These are phyloP conservation scores for Plagodis pulveraria DNA, from an alignment of 2,888 invertebrate genomes.

Conservation along the genomic window DNA sequence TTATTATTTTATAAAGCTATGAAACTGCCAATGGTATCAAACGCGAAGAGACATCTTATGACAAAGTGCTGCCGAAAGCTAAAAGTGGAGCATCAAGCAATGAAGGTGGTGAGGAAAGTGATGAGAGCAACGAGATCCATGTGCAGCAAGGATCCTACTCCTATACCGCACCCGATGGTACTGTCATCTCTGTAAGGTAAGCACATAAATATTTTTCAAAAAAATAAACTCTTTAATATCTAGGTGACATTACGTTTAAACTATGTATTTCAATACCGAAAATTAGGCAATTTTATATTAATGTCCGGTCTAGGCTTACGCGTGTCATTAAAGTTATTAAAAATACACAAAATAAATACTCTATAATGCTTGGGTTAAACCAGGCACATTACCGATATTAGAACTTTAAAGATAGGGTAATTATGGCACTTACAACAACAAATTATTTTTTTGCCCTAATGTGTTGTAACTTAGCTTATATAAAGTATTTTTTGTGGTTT, in stretches of 20 bases:
- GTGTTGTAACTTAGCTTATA: too few species aligned
- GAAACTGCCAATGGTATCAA: conserved; percentile 92
- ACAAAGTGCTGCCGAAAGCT: conserved; percentile 85
- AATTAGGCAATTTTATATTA: not conserved
- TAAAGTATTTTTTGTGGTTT: too few species aligned
- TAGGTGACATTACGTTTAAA: conserved; percentile 2
- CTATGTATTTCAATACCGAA: not conserved
- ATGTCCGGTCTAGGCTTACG: too few species aligned
- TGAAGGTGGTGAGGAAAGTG: conserved; percentile 82
- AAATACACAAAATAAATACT: too few species aligned
- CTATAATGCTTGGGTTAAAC: too few species aligned
- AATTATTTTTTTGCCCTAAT: too few species aligned
- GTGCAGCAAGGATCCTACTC: conserved; percentile 89
- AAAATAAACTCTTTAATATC: not conserved
- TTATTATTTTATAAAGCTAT: conserved; percentile 82
- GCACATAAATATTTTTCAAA: not conserved
- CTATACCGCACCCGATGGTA: conserved; percentile 89
- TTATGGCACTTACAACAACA: too few species aligned
- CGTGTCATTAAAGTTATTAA: too few species aligned
- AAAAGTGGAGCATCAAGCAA: conserved; percentile 70
- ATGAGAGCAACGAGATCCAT: conserved; percentile 82
- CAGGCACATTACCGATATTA: too few species aligned
- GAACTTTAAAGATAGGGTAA: too few species aligned
- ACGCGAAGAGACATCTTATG: conserved; percentile 89
- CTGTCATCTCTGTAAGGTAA: conserved; percentile 85